Percentiles rank a stretch among this genome's conserved stretches.
Conservation (phyloP, 2,113 vertebrate genomes). For the Syngnathoides biaculeatus region DNA sequence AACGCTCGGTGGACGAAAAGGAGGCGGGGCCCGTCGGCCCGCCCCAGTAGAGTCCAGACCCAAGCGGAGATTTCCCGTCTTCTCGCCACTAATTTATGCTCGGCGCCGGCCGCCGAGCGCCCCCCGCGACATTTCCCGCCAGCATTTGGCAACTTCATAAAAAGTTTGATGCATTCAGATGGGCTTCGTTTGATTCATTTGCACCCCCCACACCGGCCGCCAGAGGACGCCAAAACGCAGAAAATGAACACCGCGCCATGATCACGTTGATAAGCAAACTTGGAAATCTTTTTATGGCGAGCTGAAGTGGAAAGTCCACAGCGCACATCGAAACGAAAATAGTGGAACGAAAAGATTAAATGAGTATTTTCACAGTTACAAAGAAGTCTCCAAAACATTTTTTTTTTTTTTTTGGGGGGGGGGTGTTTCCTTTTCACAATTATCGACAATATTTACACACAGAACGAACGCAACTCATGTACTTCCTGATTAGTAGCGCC, state of each 20-base stretch:
- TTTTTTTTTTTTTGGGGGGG: no score
- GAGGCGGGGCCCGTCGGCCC: conserved; percentile 10
- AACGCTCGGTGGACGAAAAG: conserved; percentile 75
- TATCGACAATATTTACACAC: conserved; percentile 56
- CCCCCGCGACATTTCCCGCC: neutral
- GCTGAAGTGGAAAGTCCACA: no score
- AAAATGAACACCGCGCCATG: neutral
- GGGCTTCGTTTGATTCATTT: neutral
- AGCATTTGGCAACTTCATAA: neutral
- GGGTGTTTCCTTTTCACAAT: conserved; percentile 10
- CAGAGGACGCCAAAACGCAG: neutral
- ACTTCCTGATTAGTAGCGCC: neutral
- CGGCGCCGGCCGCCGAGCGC: conserved; percentile 50
- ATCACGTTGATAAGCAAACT: no score
- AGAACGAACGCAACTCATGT: conserved; percentile 14
- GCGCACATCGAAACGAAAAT: no score
- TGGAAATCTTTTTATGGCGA: no score
- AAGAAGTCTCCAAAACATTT: no score
- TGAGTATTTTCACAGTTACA: neutral
- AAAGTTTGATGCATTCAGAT: neutral
- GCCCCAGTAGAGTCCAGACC: neutral
- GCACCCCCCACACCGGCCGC: neutral
- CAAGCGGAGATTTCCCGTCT: conserved; percentile 60
- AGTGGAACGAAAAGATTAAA: no score
- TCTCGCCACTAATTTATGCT: conserved; percentile 53